Base-by-base conservation (phyloP, 2,888 invertebrate species). In the Prostheceraeus crozeri region DNA sequence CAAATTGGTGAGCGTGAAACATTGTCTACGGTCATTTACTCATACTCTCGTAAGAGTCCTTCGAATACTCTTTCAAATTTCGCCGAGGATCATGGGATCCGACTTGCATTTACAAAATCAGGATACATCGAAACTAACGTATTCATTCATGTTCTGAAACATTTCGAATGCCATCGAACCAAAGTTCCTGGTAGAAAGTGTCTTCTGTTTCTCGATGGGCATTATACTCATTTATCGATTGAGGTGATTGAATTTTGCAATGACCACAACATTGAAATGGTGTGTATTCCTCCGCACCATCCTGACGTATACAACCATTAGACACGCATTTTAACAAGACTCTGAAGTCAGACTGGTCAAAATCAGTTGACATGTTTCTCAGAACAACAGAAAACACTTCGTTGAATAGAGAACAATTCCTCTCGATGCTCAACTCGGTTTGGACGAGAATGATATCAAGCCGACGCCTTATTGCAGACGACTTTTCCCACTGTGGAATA, bases 261-360 rank as follows among this genome's bases (percentile, higher is more conserved):
- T 16, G 19, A 40, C n/a, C 14, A 40, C 14, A 23, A 23, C 23
- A 40, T 40, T 23, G 40, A 40, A 40, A 16, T 40, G 16, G 40
- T 40, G 40, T 40, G 40, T n/a, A 16, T 40, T 40, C 40, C 40
- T 16, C 40, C 40, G 19, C 40, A 40, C 40, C 40, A 40, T 16
- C 40, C 40, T 23, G 19, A 4, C 40, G n/a, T 16, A 16, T 40
- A 16, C 40, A 40, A 40, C 40, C 40, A 16, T 40, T 40, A 16
- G 40, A 40, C 23, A 40, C 40, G 14, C 40, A 40, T 40, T 40
- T 40, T 23, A 8, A 40, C 6, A 23, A 16, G 16, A 16, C 40
- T 23, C 23, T 40, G 40, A 40, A 40, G 19, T 16, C 19, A 40
- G 40, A 40, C 14, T 40, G 40, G 40, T 16, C 40, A 16, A 40